Evolutionary conservation across 2,888 invertebrate species (phyloP), one percentile per base, ranked within the genome.

Genomic region (Scelioninae gen. 1): DNA sequence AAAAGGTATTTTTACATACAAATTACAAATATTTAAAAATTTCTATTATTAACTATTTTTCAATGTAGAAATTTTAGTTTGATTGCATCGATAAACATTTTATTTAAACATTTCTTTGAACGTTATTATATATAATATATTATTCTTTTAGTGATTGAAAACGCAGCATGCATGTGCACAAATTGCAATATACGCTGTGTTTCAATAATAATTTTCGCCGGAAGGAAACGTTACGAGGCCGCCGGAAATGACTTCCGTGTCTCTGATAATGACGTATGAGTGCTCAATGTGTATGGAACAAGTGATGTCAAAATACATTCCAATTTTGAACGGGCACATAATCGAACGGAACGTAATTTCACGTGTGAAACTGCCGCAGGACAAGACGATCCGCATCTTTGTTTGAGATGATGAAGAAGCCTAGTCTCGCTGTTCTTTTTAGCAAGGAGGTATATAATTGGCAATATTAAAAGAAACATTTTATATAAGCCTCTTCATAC

Each of bases 181-280:
- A 60, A 51, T 38, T 56, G 65, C 63, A 53, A 75, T 65, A 71
- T 53, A 55, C 84, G 82, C 83, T 74, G 84, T 79, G 80, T 72
- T 83, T 76, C 79, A 82, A 87, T 85, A 86, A 86, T 86, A 85
- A 86, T 87, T 66, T 77, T 60, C 82, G 69, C 85, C 88, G 89
- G 88, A 88, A 88, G 88, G 88, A 88, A 88, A 82, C 83, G 81
- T 86, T 85, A 83, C 84, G 84, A 86, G 80, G 72, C 66, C 65
- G 75, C 87, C 88, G 90, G 89, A 90, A 88, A 88, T 84, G 72
- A 85, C 88, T 89, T 89, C 89, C 89, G 88, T 71, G 85, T 88
- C 85, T 85, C 62, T 79, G 84, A 81, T 76, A 82, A 82, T 79
- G 63, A 82, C 55, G 62, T 34, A 56, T 40, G 62, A 71, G 43